These are phyloP conservation scores for Eulemur mongoz DNA, from an alignment of 2,797 vertebrate species.

Conservation along the genomic window DNA sequence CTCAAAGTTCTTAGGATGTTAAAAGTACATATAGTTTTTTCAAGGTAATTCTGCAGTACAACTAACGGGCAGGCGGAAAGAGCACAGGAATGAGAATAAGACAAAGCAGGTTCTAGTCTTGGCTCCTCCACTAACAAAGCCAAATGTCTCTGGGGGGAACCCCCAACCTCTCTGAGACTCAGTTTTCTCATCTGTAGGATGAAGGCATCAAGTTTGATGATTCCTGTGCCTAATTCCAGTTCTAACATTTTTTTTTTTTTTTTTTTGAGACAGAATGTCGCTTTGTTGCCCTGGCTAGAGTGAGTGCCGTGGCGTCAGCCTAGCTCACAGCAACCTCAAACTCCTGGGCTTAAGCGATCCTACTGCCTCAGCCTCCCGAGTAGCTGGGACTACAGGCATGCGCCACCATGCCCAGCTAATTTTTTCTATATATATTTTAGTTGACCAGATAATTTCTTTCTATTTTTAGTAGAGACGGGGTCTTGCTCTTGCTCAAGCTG, in stretches of 20 bases:
- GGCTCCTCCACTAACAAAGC: neutral
- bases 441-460: too few relatives aligned
- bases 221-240: neutral
- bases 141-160: neutral
- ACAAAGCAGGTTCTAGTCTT: neutral
- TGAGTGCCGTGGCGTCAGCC: too few relatives aligned
- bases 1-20: constrained; percentile 40
- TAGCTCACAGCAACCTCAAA: too few relatives aligned
- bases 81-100: neutral
- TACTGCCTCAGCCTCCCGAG: too few relatives aligned
- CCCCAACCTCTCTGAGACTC: neutral
- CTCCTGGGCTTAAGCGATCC: too few relatives aligned
- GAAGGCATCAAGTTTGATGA: neutral
- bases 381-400: too few relatives aligned
- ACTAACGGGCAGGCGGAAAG: neutral
- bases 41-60: neutral
- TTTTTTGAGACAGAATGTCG: too few relatives aligned
- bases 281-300: too few relatives aligned
- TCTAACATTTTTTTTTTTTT: neutral
- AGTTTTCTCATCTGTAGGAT: neutral
- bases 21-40: neutral
- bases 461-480: too few relatives aligned
- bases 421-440: too few relatives aligned
- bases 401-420: too few relatives aligned
- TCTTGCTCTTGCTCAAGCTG: too few relatives aligned